Conservation (phyloP, 2,888 invertebrate species). For the Siphonodentalium dalli region DNA sequence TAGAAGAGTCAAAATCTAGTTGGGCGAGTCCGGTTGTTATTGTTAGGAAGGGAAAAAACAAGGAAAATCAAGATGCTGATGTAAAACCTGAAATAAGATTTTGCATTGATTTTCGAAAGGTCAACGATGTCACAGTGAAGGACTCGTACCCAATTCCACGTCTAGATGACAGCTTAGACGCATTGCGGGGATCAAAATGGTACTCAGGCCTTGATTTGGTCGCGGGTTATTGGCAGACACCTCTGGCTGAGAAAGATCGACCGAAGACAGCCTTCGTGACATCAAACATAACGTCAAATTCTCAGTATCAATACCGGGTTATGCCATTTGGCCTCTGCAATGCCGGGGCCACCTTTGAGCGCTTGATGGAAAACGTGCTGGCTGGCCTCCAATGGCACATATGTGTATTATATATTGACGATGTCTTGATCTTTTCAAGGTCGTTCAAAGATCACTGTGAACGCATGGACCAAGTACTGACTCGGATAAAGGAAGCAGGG, state of each 20-base stretch:
- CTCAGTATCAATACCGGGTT: not conserved
- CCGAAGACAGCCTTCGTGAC: constrained; percentile 3
- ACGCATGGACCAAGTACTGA: not conserved
- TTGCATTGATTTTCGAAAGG: not conserved
- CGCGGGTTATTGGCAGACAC: not conserved
- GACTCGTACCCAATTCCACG: constrained; percentile 1
- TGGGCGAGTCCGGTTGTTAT: no score
- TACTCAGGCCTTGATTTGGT: not conserved
- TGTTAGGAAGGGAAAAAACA: no score
- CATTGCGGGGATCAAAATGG: not conserved
- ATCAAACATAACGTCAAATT: not conserved
- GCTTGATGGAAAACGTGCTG: not conserved
- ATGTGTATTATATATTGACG: constrained; percentile 6
- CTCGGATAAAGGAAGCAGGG: not conserved
- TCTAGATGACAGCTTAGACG: not conserved
- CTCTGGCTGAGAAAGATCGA: not conserved
- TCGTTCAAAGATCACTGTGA: not conserved
- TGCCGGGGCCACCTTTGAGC: not conserved
- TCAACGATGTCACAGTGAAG: constrained; percentile 1
- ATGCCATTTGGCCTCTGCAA: constrained; percentile 10
- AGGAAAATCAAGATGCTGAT: no score
- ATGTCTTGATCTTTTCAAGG: constrained; percentile 1
- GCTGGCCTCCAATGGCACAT: not conserved
- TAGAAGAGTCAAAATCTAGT: no score
- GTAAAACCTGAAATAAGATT: no score